Base-by-base conservation (phyloP, 2,888 invertebrate species). In the Tetragnatha montana region DNA sequence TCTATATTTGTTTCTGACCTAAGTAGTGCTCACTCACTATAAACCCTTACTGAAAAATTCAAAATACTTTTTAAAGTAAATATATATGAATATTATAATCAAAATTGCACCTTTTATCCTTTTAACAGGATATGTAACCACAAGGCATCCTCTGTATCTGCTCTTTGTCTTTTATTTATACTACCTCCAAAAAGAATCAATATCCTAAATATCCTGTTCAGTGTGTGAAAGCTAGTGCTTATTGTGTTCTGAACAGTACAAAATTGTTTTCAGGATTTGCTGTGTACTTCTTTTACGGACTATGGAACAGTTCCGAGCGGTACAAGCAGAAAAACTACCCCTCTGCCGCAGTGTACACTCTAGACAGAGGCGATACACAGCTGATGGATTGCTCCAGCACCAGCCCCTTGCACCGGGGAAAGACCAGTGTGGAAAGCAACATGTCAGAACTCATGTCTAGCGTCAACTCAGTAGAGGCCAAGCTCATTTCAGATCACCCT, bases 271-370 rank as follows among this genome's bases (percentile, higher is more conserved):
- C 74, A 91, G 92, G 92, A 47, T 89, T 92, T 70, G 81, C 87
- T 81, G 90, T 92, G 17, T 92, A 92, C 78, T 89, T 92, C 80
- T 88, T 88, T 75, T 92, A 92, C 68, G 92, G 92, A 12, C 73
- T 92, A 21, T 91, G 91, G 91, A 89, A 91, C 74, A 92, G 92
- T 71, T 91, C 91, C 68, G 92, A 92, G 74, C 90, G 91, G 47
- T 80, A 80, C 51, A 90, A 87, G 69, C 73, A 51, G 4, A 35
- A 8, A 19, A 50, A n/a, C 14, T 68, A 74, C 14, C 49, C 69
- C 6, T 60, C 60, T 17, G 51, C 70, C n/a, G 51, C 50, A 4
- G 82, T 90, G 0, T 90, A 73, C 70, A 75, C 79, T 74, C 73
- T 90, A 10, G 89, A 87, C 73, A 78, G 69, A 50, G 81, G 81